These are phyloP conservation scores for Drosophila siamana DNA, from an alignment of 2,888 invertebrate species.

Conservation along the genomic window DNA sequence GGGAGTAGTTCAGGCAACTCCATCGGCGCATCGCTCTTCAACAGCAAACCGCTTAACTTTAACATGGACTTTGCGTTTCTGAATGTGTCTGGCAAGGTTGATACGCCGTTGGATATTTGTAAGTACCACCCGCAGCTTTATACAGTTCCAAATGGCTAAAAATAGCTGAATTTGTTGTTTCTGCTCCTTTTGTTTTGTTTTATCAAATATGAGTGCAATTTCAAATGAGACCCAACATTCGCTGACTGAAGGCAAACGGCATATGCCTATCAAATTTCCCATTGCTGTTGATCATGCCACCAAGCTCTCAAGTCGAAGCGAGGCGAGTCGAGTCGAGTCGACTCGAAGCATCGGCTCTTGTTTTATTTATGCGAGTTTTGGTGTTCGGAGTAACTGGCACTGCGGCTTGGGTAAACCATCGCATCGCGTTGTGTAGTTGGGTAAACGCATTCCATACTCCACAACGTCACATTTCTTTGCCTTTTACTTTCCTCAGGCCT, in stretches of 20 bases:
- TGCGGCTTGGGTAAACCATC: conserved; percentile 10
- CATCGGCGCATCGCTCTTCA: conserved; percentile 49
- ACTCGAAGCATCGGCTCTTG: conserved; percentile 9
- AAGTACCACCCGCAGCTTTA: conserved; percentile 60
- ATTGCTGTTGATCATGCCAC: conserved; percentile 64
- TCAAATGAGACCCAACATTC: neutral
- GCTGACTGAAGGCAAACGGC: neutral
- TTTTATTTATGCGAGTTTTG: conserved; percentile 24
- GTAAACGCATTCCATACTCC: conserved; percentile 24
- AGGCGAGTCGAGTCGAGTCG: too few species aligned
- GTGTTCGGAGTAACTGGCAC: conserved; percentile 27
- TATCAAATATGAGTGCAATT: neutral
- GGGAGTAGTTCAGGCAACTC: conserved; percentile 31
- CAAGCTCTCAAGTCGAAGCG: too few species aligned
- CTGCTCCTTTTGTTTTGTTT: neutral
- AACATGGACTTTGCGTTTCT: conserved; percentile 77
- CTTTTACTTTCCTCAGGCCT: conserved; percentile 58
- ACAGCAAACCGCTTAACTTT: conserved; percentile 58
- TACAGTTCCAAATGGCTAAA: neutral
- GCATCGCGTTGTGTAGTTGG: too few species aligned
- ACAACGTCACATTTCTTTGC: conserved; percentile 24
- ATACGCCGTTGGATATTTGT: conserved; percentile 83
- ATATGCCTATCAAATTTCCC: conserved; percentile 33
- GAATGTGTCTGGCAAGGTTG: conserved; percentile 84
- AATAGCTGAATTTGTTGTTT: neutral